These are phyloP conservation scores for Altica lythri DNA, from an alignment of 2,888 invertebrate species.

Conservation along the genomic window DNA sequence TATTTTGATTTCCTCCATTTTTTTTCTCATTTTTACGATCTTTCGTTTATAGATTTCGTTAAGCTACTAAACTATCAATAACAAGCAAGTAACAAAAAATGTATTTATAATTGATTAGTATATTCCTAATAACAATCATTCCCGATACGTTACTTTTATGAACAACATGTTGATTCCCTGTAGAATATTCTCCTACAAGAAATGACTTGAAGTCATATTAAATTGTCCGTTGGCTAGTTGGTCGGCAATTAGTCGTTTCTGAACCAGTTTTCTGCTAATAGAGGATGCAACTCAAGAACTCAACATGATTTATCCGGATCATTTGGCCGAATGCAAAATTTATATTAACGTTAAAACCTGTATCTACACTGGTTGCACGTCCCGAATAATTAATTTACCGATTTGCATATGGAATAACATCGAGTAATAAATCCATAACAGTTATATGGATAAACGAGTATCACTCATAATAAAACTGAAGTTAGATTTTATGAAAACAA, in stretches of 20 bases:
- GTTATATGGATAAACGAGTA: neutral
- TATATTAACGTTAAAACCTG: constrained; percentile 26
- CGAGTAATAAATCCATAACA: constrained; percentile 1
- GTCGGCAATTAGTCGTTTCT: constrained; percentile 8
- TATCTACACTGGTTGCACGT: constrained; percentile 27
- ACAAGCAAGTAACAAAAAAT: too few species aligned
- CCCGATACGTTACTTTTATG: too few species aligned
- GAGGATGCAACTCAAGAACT: constrained; percentile 10
- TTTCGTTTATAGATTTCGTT: too few species aligned
- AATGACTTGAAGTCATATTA: neutral
- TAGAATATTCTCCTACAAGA: neutral
- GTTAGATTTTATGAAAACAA: too few species aligned
- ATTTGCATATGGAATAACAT: constrained; percentile 30
- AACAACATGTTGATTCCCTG: too few species aligned
- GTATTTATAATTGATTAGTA: too few species aligned
- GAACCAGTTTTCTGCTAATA: constrained; percentile 23
- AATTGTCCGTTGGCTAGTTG: neutral
- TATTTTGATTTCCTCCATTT: too few species aligned
- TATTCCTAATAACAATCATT: too few species aligned
- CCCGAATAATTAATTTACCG: constrained; percentile 28
- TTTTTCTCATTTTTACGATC: too few species aligned
- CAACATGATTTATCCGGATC: constrained; percentile 32
- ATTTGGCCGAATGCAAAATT: constrained; percentile 35
- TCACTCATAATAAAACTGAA: too few species aligned
- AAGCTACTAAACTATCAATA: too few species aligned